Conservation (phyloP, 2,113 vertebrate genomes). For the Brachirus orientalis region DNA sequence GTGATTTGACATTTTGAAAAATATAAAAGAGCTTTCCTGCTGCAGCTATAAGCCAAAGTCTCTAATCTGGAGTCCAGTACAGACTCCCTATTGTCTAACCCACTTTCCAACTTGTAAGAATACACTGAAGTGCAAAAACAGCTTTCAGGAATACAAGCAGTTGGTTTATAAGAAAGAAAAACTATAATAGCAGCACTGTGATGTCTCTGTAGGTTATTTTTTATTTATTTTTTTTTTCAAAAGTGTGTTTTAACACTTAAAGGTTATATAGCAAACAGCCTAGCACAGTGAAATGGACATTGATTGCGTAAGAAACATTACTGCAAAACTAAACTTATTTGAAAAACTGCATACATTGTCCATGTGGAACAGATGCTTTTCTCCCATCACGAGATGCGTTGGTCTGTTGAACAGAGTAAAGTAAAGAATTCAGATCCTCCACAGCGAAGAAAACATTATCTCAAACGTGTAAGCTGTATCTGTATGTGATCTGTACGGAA, state of each 20-base stretch:
- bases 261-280: conserved; percentile 35
- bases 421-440: conserved; percentile 60
- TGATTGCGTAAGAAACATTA: conserved; percentile 26
- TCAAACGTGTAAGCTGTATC: conserved; percentile 30
- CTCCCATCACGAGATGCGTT: conserved; percentile 36
- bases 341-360: conserved; percentile 31
- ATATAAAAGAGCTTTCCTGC: conserved; percentile 44
- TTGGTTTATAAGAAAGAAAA: conserved; percentile 27
- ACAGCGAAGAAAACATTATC: conserved; percentile 44
- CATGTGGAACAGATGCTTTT: conserved; percentile 23
- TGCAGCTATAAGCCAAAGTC: conserved; percentile 21
- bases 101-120: conserved; percentile 36
- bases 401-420: conserved; percentile 9
- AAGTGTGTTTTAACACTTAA: conserved; percentile 27
- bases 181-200: conserved; percentile 21
- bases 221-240: conserved; percentile 11
- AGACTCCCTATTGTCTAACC: conserved; percentile 38
- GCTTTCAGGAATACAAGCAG: conserved; percentile 7
- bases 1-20: conserved; percentile 41
- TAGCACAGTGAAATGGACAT: conserved; percentile 19
- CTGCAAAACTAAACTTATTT: conserved; percentile 21
- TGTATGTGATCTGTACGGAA: conserved; percentile 53
- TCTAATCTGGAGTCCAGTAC: conserved; percentile 48
- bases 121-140: conserved; percentile 46
- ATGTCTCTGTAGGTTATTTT: conserved; percentile 2